Evolutionary conservation across 2,888 invertebrate genomes (phyloP).

Genomic region (Trileptium ribeirensis): DNA sequence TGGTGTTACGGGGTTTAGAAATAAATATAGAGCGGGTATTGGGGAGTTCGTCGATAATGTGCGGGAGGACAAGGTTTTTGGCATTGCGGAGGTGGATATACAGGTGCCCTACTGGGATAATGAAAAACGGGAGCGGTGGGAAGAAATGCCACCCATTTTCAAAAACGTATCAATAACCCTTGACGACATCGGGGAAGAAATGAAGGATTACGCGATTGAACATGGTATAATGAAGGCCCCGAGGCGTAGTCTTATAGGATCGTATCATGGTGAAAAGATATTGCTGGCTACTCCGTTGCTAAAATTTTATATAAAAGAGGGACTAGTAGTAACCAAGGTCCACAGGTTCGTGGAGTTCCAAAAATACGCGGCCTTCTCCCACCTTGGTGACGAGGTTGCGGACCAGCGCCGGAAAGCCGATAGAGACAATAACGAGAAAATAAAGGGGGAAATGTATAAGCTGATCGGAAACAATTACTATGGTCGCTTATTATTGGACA

Average conservation of each 20-base stretch:
- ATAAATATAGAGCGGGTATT: background rate
- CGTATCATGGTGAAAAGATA: background rate
- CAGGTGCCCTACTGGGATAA: background rate
- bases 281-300: constrained; percentile 8
- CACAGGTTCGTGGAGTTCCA: background rate
- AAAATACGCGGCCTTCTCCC: background rate
- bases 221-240: background rate
- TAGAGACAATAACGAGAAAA: background rate
- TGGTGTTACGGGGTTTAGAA: too few relatives aligned
- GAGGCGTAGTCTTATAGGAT: background rate
- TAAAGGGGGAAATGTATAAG: background rate
- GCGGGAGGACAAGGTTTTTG: background rate
- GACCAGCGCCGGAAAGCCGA: background rate
- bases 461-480: background rate
- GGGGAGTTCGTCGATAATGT: background rate
- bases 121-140: background rate
- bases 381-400: background rate
- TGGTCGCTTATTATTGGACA: background rate
- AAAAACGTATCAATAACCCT: background rate
- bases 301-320: too few relatives aligned
- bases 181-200: background rate
- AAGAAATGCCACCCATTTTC: constrained; percentile 9
- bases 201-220: background rate
- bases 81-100: background rate
- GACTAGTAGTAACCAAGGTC: background rate